Evolutionary conservation across 30 jellyfish, hydroid and myxozoan genomes (phyloP).

Genomic region (Hydractinia symbiolongicarpus): DNA sequence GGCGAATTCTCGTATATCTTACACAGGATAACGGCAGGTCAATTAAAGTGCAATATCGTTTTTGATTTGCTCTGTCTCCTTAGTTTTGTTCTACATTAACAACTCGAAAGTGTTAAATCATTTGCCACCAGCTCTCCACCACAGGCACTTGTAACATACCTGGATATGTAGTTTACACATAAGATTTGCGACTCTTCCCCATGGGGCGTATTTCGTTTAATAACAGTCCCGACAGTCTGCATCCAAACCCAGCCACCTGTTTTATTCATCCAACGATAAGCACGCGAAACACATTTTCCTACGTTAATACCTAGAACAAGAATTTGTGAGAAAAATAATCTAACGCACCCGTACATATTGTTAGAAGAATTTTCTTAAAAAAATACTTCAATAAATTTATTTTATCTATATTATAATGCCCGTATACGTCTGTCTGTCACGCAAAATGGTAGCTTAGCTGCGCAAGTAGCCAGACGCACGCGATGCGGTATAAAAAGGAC

Average conservation of each 20-base stretch:
- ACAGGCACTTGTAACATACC: constrained; percentile 17
- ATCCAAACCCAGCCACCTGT: constrained; percentile 57
- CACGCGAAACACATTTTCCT: constrained; percentile 27
- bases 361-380: background rate
- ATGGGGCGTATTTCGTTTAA: constrained; percentile 23
- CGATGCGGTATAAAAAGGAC: too few species aligned
- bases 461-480: too few species aligned
- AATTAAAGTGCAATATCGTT: too few species aligned
- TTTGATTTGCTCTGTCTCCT: too few species aligned
- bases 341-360: background rate
- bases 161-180: constrained; percentile 44
- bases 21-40: too few species aligned
- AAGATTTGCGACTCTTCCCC: constrained; percentile 45
- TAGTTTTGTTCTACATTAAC: too few species aligned
- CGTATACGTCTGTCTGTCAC: too few species aligned
- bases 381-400: too few species aligned
- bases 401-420: too few species aligned
- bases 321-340: background rate
- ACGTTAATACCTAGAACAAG: constrained; percentile 22
- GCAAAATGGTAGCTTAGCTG: too few species aligned
- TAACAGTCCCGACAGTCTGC: constrained; percentile 38
- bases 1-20: too few species aligned
- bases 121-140: background rate
- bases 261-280: constrained; percentile 52
- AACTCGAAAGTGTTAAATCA: too few species aligned